Conservation (phyloP, 2,113 vertebrate genomes). For the Spea multiplicata region DNA sequence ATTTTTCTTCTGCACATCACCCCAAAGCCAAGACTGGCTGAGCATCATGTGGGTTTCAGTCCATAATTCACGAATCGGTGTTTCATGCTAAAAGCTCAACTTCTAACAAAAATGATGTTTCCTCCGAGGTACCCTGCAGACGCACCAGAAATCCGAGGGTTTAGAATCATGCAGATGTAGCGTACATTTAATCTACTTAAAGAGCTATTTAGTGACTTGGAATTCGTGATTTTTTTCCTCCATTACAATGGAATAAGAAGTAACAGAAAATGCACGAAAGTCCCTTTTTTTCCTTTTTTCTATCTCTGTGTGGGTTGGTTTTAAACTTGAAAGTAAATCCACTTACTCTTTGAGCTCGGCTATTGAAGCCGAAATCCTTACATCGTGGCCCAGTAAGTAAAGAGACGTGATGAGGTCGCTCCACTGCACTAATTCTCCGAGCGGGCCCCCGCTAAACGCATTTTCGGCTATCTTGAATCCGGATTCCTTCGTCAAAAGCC, state of each 20-base stretch:
- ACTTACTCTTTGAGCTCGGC: slow-evolving; percentile 98
- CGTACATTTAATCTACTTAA: background rate
- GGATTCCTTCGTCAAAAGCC: slow-evolving; percentile 96
- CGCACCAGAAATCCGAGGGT: too few species aligned
- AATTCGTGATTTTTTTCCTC: background rate
- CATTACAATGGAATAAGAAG: background rate
- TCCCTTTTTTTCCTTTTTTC: slow-evolving; percentile 21
- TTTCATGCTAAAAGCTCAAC: too few species aligned
- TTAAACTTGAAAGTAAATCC: slow-evolving; percentile 69
- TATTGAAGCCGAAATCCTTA: slow-evolving; percentile 93
- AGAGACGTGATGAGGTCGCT: slow-evolving; percentile 98
- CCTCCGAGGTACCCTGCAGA: too few species aligned
- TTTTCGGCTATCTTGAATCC: slow-evolving; percentile 99
- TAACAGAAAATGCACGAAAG: background rate
- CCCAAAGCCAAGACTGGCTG: too few species aligned
- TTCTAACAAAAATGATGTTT: too few species aligned
- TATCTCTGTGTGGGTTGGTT: slow-evolving; percentile 58
- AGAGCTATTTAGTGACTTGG: background rate
- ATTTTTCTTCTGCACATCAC: too few species aligned
- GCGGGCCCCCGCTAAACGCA: slow-evolving; percentile 93
- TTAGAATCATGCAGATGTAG: too few species aligned
- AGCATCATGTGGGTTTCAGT: too few species aligned
- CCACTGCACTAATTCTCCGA: slow-evolving; percentile 98
- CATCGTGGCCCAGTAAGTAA: slow-evolving; percentile 95
- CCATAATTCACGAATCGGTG: too few species aligned